Percentiles rank a stretch among this genome's conserved stretches.
phyloP scores from a whole-genome alignment of 2,113 vertebrate species.

The Marcusenius ussheri region DNA sequence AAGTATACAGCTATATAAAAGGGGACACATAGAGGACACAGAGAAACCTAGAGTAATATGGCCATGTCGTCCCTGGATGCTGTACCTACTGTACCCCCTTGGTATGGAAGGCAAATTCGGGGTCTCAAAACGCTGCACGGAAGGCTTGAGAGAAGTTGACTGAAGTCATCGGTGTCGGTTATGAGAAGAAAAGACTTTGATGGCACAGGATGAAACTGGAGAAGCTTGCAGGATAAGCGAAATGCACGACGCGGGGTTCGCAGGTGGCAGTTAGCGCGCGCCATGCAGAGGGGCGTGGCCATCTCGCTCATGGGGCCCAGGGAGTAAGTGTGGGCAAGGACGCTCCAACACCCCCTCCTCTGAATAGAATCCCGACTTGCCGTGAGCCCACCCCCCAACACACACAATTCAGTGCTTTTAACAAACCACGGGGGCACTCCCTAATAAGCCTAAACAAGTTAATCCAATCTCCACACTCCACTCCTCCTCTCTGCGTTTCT shows the following conservation, averaged over 20 bases:
- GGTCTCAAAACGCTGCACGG: not conserved
- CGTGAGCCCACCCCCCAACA: constrained; percentile 37
- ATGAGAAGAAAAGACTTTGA: not conserved
- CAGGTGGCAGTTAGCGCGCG: not conserved
- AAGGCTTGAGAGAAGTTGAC: not conserved
- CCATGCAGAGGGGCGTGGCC: not conserved
- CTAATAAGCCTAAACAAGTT: constrained; percentile 73
- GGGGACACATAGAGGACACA: not conserved
- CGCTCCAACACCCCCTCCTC: constrained; percentile 33
- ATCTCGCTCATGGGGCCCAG: constrained; percentile 22
- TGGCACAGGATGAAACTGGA: not conserved
- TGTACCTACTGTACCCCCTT: not conserved
- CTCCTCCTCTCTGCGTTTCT: constrained; percentile 54
- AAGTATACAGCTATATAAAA: not conserved
- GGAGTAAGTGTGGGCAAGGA: constrained; percentile 37
- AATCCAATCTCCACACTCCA: constrained; percentile 71
- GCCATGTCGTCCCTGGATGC: not conserved
- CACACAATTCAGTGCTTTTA: constrained; percentile 59
- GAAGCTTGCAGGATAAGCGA: not conserved
- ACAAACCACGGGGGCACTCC: constrained; percentile 63
- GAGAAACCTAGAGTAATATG: not conserved
- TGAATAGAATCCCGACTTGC: constrained; percentile 54
- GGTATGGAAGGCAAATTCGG: not conserved
- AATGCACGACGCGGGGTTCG: not conserved
- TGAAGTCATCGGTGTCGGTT: not conserved